phyloP scores from a whole-genome alignment of 2,888 invertebrate genomes.

The Dasysyrphus albostriatus region DNA sequence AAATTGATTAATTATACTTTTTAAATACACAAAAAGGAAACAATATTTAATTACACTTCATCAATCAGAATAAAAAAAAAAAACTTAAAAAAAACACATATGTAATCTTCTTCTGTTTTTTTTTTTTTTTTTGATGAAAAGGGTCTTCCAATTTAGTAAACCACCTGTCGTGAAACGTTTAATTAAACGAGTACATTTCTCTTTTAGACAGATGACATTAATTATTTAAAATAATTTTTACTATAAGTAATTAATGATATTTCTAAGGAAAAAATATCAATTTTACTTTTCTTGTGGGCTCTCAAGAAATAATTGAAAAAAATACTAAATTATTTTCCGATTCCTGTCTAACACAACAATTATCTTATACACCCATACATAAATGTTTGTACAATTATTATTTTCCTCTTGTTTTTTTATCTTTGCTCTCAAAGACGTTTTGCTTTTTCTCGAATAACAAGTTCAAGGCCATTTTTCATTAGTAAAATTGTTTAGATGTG shows the following conservation, averaged over 20 bases:
- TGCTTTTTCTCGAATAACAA: constrained; percentile 59
- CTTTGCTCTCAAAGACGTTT: constrained; percentile 15
- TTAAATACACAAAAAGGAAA: no score
- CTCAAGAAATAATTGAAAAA: constrained; percentile 7
- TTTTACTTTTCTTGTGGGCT: background rate
- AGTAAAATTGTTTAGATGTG: constrained; percentile 44
- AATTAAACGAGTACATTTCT: constrained; percentile 55
- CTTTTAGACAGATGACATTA: constrained; percentile 56
- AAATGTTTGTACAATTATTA: constrained; percentile 21
- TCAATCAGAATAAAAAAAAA: background rate
- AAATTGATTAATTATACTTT: no score
- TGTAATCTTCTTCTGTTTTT: background rate
- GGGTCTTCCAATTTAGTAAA: constrained; percentile 30
- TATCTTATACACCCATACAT: constrained; percentile 24
- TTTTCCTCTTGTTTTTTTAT: constrained; percentile 30
- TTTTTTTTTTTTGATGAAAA: constrained; percentile 12
- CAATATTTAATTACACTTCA: background rate
- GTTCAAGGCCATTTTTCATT: constrained; percentile 74
- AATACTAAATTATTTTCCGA: constrained; percentile 37
- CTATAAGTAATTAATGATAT: constrained; percentile 62
- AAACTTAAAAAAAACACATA: background rate
- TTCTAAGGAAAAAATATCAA: constrained; percentile 18
- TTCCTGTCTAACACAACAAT: constrained; percentile 44
- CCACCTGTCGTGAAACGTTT: constrained; percentile 56
- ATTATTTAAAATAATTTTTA: constrained; percentile 58